These are phyloP conservation scores for Willowsia nigromaculata DNA, from an alignment of 2,888 invertebrate species.

Conservation along the genomic window DNA sequence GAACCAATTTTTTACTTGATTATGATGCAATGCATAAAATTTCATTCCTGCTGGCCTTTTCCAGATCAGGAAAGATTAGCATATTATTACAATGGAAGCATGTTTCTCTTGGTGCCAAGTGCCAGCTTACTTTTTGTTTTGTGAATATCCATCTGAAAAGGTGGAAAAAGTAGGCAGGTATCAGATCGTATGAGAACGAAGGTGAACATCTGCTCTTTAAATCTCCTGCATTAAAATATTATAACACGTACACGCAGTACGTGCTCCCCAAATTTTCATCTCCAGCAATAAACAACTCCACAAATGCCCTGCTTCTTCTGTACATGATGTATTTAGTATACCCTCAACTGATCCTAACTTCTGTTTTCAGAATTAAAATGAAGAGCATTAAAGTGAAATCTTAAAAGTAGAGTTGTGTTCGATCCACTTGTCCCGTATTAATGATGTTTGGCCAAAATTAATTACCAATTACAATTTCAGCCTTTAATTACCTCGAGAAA, in stretches of 20 bases:
- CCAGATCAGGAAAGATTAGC: slow-evolving; percentile 14
- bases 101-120: neutral
- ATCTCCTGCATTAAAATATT: slow-evolving; percentile 28
- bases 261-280: neutral
- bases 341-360: neutral
- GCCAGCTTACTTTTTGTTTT: slow-evolving; percentile 20
- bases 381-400: neutral
- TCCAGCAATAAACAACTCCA: neutral
- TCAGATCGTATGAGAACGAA: slow-evolving; percentile 14
- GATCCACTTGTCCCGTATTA: slow-evolving; percentile 30
- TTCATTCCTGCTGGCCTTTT: neutral
- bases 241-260: neutral
- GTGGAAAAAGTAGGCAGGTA: slow-evolving; percentile 38
- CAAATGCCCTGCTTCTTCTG: neutral
- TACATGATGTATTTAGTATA: neutral
- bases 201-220: slow-evolving; percentile 62
- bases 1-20: neutral
- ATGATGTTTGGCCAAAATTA: slow-evolving; percentile 6
- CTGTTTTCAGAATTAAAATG: slow-evolving; percentile 5
- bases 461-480: neutral
- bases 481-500: neutral
- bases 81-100: neutral
- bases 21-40: slow-evolving; percentile 13
- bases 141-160: slow-evolving; percentile 3
- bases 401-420: neutral